These are phyloP conservation scores for Mobula birostris DNA, from an alignment of 2,113 vertebrate genomes.

Conservation along the genomic window DNA sequence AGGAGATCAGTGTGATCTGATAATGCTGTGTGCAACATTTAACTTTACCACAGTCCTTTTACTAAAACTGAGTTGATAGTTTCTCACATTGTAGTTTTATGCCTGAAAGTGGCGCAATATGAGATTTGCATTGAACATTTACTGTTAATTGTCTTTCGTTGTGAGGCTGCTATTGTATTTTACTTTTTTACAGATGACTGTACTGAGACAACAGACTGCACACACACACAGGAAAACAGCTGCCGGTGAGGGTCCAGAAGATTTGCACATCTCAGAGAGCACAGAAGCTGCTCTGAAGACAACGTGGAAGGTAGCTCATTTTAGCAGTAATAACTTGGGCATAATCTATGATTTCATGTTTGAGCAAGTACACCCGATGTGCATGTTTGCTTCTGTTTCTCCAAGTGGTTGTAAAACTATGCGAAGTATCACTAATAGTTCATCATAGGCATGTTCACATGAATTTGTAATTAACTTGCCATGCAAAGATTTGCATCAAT, in stretches of 20 bases:
- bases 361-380: neutral
- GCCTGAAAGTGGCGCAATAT: neutral
- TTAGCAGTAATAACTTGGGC: neutral
- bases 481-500: neutral
- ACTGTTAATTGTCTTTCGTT: neutral
- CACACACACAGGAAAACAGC: conserved; percentile 16
- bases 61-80: neutral
- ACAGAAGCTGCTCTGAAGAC: conserved; percentile 4
- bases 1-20: neutral
- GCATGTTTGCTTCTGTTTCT: neutral
- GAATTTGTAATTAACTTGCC: neutral
- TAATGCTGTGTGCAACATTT: neutral
- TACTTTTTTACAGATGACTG: neutral
- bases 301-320: conserved; percentile 20
- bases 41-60: neutral
- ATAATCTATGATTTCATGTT: neutral
- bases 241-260: neutral
- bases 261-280: neutral
- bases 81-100: neutral
- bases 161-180: neutral
- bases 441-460: neutral
- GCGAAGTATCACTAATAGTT: neutral
- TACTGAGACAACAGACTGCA: conserved; percentile 22
- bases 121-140: neutral
- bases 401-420: neutral